Percentiles rank a stretch among this genome's conserved stretches.
Evolutionary conservation across 2,888 invertebrate species (phyloP).

Genomic region (Argyresthia albistria): DNA sequence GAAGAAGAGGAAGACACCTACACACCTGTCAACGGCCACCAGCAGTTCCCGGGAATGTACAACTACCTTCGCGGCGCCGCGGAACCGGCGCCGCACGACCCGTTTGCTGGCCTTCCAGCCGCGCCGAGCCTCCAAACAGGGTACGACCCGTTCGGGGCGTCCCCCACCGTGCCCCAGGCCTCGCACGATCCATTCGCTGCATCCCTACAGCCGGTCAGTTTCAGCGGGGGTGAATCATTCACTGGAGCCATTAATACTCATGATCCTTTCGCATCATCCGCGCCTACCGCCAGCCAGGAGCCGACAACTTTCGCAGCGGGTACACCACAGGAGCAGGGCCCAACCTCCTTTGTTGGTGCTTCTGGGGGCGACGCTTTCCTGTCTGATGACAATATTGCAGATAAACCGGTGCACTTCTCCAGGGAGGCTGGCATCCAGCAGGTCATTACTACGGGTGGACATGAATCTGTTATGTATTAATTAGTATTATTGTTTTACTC

Average conservation of each 20-base stretch:
- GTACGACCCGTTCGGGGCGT: no score
- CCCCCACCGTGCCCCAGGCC: no score
- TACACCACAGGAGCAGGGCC: no score
- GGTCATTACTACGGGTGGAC: slow-evolving; percentile 41
- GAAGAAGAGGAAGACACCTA: slow-evolving; percentile 31
- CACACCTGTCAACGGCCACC: slow-evolving; percentile 38
- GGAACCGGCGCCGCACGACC: no score
- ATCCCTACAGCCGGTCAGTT: not conserved
- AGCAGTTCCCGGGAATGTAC: slow-evolving; percentile 45
- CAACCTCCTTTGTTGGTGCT: slow-evolving; percentile 32
- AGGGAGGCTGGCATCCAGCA: slow-evolving; percentile 55
- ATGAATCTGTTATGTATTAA: slow-evolving; percentile 47
- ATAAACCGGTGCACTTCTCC: slow-evolving; percentile 39
- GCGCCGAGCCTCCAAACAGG: no score
- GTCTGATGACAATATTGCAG: slow-evolving; percentile 31
- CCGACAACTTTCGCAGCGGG: slow-evolving; percentile 10
- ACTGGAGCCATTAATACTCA: no score
- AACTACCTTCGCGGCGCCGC: slow-evolving; percentile 38
- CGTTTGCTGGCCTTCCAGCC: not conserved
- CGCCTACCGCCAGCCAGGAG: not conserved
- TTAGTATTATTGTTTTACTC: not conserved
- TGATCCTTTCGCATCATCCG: no score
- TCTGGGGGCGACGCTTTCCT: slow-evolving; percentile 20
- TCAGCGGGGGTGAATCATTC: not conserved
- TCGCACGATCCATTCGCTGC: slow-evolving; percentile 1